Percentiles rank a stretch among this genome's conserved stretches.
These are phyloP conservation scores for Hesperia comma DNA, from an alignment of 2,888 invertebrate genomes.

Conservation along the genomic window DNA sequence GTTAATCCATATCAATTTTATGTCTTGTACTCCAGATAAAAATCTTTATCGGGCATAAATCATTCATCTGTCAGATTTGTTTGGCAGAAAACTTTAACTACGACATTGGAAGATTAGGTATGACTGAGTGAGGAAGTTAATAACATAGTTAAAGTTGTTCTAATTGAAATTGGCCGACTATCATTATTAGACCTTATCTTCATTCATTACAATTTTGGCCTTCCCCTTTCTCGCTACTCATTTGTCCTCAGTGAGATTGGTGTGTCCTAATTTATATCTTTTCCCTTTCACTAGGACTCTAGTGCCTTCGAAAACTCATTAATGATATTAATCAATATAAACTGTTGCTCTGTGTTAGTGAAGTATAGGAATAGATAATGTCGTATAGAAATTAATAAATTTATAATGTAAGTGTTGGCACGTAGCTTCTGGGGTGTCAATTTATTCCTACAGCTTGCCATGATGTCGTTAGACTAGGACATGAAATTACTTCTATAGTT, in stretches of 20 bases:
- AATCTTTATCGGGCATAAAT: constrained; percentile 1
- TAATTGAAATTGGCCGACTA: neutral
- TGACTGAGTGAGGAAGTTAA: neutral
- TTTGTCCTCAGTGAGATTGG: constrained; percentile 5
- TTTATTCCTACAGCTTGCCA: constrained; percentile 32
- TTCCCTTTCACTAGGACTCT: constrained; percentile 69
- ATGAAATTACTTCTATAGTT: constrained; percentile 18
- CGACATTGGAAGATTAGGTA: neutral
- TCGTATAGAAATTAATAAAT: constrained; percentile 44
- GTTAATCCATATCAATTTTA: constrained; percentile 71
- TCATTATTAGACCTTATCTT: neutral
- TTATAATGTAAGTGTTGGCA: constrained; percentile 36
- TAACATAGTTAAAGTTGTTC: neutral
- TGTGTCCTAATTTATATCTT: constrained; percentile 26
- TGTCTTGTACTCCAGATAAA: constrained; percentile 47
- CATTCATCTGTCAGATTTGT: neutral
- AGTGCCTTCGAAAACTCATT: constrained; percentile 69
- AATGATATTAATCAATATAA: constrained; percentile 47
- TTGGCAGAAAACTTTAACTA: neutral
- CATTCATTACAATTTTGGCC: neutral
- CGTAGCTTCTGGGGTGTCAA: constrained; percentile 39
- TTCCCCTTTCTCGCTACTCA: neutral
- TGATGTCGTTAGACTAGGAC: constrained; percentile 12
- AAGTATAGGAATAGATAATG: constrained; percentile 59
- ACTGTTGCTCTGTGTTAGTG: constrained; percentile 76